These are phyloP conservation scores for Datnioides undecimradiatus DNA, from an alignment of 2,113 vertebrate genomes.

Conservation along the genomic window DNA sequence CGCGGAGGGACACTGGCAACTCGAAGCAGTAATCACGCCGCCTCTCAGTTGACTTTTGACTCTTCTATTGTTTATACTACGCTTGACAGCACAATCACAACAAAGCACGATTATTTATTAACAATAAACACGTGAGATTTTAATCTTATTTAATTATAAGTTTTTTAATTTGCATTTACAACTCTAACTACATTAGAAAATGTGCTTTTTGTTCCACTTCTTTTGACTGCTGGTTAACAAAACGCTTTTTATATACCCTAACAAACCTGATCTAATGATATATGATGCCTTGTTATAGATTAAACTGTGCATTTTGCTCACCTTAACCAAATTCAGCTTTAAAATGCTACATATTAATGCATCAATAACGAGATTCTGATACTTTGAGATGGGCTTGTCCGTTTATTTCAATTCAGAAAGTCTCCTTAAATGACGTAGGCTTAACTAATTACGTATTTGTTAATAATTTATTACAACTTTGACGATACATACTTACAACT, in stretches of 20 bases:
- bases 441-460: not conserved
- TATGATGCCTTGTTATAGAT: not conserved
- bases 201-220: not conserved
- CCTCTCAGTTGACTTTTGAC: not conserved
- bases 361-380: not conserved
- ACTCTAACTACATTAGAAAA: too few relatives aligned
- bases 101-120: too few relatives aligned
- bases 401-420: not conserved
- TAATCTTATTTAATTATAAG: too few relatives aligned
- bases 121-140: too few relatives aligned
- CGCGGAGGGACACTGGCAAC: slow-evolving; percentile 31
- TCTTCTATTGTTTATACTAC: not conserved
- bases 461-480: not conserved
- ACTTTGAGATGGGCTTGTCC: not conserved
- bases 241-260: not conserved
- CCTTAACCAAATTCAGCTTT: too few relatives aligned
- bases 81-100: not conserved
- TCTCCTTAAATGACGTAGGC: too few relatives aligned
- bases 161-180: too few relatives aligned
- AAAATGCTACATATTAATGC: too few relatives aligned
- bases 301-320: not conserved
- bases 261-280: not conserved
- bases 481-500: too few relatives aligned
- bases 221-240: not conserved
- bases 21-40: not conserved